A percentile compares a stretch with the other conserved stretches of the same genome.
Evolutionary conservation across 2,113 vertebrate genomes (phyloP).

Genomic region (Promerops cafer): DNA sequence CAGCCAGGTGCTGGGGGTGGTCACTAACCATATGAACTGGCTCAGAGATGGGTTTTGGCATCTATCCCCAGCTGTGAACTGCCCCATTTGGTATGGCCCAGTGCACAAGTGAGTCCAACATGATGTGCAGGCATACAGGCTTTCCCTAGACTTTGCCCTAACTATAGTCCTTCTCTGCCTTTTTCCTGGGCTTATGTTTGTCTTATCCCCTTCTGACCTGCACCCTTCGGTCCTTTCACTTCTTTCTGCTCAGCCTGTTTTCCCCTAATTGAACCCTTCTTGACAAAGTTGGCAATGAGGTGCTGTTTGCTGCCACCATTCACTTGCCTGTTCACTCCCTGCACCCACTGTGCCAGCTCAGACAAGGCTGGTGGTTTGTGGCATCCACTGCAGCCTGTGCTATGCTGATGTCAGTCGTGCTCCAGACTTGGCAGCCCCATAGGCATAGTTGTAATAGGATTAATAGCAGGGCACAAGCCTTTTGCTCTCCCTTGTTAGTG

Average conservation of each 20-base stretch:
- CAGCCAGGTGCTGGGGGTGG: not conserved
- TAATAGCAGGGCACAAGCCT: not conserved
- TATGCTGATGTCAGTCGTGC: not conserved
- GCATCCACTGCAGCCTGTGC: not conserved
- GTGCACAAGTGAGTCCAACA: not conserved
- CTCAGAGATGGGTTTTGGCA: not conserved
- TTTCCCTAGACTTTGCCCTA: not conserved
- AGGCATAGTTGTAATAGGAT: not conserved
- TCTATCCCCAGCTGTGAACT: not conserved
- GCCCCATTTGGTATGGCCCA: not conserved
- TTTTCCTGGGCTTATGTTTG: not conserved
- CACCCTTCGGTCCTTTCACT: not conserved
- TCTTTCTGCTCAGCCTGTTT: not conserved
- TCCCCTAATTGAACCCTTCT: not conserved
- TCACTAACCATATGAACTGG: not conserved
- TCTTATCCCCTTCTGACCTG: not conserved
- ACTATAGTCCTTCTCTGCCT: not conserved
- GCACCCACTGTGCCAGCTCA: not conserved
- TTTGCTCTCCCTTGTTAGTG: not conserved
- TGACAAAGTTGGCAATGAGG: not conserved
- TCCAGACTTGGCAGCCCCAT: not conserved
- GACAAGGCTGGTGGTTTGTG: not conserved
- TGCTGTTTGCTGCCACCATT: not conserved
- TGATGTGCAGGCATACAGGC: not conserved
- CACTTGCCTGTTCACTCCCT: not conserved